Base-by-base conservation (phyloP, 2,113 vertebrate species). In the Apeltes quadracus region DNA sequence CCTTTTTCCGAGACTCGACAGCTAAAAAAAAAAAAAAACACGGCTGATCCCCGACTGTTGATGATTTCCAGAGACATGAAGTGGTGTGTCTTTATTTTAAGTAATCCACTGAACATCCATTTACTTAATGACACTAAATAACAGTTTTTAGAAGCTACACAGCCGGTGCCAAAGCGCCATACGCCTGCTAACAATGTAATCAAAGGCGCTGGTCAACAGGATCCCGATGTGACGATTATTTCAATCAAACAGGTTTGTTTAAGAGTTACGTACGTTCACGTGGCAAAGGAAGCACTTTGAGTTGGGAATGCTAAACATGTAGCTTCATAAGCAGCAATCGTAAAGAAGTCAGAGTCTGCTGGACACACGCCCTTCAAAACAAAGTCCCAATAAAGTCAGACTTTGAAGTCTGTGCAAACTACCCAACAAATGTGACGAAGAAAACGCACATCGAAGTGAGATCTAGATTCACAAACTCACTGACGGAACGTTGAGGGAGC, bases 401-500 rank as follows among this genome's bases (percentile, higher is more conserved):
- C 2, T 59, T 46, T 80, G 44, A 66, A 48, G 53, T 27, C 41
- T 0, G 0, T 54, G 41, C 23, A 41, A 54, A 32, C 36, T 29
- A 72, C 55, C 27, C 41, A 29, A 15, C 23, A 68, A 62, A 44
- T 16, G 27, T 58, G 29, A 34, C 1, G 36, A 2, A 44, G 16
- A 13, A 56, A 46, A 29, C 29, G 5, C 29, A 29, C 29, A 29
- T 3, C 5, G 29, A 29, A 29, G 29, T 29, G 58, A 62, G 32
- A 55, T 46, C 1, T 0, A 39, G 29, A 67, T 50, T 61, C 34
- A 23, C 16, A 54, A 62, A 53, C 61, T 69, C 50, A 51, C 12
- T 25, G 29, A 65, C 11, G 43, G 61, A 23, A 75, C 53, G 69
- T 71, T 25, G 8, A 4, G 18, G 29, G 43, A 63, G 41, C 25